Conservation (phyloP, 2,797 vertebrate species). For the Lateolabrax maculatus region DNA sequence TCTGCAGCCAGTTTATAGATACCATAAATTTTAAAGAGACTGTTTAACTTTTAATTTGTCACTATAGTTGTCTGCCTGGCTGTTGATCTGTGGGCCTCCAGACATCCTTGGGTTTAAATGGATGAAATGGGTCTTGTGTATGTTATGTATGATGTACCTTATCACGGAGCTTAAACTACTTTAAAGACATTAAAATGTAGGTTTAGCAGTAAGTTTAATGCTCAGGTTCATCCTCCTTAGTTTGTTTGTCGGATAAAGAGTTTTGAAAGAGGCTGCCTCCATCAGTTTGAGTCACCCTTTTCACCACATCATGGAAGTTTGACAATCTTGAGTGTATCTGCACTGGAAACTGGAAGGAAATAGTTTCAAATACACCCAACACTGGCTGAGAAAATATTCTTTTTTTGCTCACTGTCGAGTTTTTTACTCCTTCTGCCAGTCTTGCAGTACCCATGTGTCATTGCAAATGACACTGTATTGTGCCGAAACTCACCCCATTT, state of each 20-base stretch:
- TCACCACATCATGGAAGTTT: neutral
- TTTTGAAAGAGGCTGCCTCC: neutral
- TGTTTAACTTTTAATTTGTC: constrained; percentile 39
- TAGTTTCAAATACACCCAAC: neutral
- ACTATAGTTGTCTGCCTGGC: neutral
- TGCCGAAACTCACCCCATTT: neutral
- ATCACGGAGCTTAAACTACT: neutral
- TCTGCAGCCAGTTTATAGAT: constrained; percentile 31
- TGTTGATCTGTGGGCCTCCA: constrained; percentile 1
- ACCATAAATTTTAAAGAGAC: constrained; percentile 27
- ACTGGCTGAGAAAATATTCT: neutral
- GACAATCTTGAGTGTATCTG: neutral
- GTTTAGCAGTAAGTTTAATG: neutral
- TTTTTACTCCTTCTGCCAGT: neutral
- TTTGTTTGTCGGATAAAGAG: constrained; percentile 5
- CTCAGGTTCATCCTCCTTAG: neutral
- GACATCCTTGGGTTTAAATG: neutral
- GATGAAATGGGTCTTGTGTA: constrained; percentile 12
- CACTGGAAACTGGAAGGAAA: neutral
- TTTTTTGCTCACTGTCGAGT: neutral
- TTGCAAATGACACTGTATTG: neutral
- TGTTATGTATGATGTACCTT: neutral
- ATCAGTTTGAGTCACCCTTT: neutral
- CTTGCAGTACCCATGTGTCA: constrained; percentile 11
- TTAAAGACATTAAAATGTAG: neutral